A percentile compares a stretch with the other conserved stretches of the same genome.
phyloP scores from a whole-genome alignment of 2,888 invertebrate species.

The Uropetala carovei region DNA sequence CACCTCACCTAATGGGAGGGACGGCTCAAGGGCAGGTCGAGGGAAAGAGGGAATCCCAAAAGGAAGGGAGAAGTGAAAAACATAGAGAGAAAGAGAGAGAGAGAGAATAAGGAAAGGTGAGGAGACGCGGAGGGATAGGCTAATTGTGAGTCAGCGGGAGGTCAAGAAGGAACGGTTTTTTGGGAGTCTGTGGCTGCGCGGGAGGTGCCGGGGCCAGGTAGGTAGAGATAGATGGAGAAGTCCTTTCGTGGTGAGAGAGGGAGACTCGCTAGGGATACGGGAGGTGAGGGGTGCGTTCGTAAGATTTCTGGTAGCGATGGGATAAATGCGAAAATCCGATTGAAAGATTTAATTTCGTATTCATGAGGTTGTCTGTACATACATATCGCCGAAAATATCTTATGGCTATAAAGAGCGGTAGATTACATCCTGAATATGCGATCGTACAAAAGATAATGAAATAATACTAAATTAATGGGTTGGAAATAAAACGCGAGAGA shows the following conservation, averaged over 20 bases:
- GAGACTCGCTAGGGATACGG: background rate
- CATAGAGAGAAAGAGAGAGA: background rate
- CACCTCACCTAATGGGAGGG: background rate
- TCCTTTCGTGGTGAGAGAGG: background rate
- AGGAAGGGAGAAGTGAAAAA: background rate
- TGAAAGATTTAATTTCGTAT: background rate
- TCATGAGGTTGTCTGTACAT: too few species aligned
- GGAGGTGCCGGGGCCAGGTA: background rate
- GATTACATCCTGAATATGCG: too few species aligned
- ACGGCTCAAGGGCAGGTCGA: background rate
- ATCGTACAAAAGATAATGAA: too few species aligned
- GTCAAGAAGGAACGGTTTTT: constrained; percentile 9
- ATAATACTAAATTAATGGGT: too few species aligned
- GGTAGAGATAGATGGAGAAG: background rate
- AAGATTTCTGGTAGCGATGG: background rate
- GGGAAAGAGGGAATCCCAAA: background rate
- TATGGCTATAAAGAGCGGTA: too few species aligned
- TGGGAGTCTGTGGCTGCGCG: background rate
- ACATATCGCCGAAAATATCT: too few species aligned
- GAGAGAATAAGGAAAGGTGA: background rate
- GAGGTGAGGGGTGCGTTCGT: background rate
- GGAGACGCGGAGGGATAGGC: constrained; percentile 2
- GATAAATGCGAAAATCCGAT: background rate
- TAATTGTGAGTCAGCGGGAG: constrained; percentile 54
- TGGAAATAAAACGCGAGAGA: too few species aligned